Conservation (phyloP, 2,797 vertebrate species). For the Gambelia wislizenii region DNA sequence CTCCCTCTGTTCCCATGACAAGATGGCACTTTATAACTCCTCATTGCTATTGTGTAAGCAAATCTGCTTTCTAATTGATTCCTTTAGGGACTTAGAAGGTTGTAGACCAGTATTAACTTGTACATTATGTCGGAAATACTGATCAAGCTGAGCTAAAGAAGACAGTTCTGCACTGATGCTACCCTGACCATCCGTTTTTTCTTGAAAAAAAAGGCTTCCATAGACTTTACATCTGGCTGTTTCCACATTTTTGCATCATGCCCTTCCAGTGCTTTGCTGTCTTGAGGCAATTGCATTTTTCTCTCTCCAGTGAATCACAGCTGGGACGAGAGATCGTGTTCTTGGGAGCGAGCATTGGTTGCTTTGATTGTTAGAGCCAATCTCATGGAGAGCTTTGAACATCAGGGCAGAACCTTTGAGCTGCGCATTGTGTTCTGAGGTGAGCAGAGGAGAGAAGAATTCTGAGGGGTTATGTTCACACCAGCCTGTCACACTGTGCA, state of each 20-base stretch:
- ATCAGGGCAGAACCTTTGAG: slow-evolving; percentile 13
- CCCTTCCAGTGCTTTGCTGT: background rate
- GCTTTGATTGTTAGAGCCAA: slow-evolving; percentile 35
- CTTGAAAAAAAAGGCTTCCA: background rate
- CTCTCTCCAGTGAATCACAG: background rate
- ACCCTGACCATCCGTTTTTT: background rate
- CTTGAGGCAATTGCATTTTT: slow-evolving; percentile 8
- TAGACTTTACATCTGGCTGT: slow-evolving; percentile 3
- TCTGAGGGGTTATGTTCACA: slow-evolving; percentile 1
- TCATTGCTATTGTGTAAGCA: background rate
- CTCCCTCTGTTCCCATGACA: too few species aligned
- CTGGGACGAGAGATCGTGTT: slow-evolving; percentile 29
- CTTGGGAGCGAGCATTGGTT: slow-evolving; percentile 7
- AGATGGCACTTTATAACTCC: too few species aligned
- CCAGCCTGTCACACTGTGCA: slow-evolving; percentile 20
- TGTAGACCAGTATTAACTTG: background rate
- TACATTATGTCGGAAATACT: background rate
- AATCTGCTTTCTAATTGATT: background rate
- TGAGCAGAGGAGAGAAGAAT: background rate
- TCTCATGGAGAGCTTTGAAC: slow-evolving; percentile 14
- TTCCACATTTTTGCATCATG: slow-evolving; percentile 12
- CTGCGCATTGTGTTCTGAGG: slow-evolving; percentile 31
- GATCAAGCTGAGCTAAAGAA: background rate
- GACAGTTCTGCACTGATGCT: background rate
- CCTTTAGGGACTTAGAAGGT: background rate